A percentile compares a stretch with the other conserved stretches of the same genome.
phyloP scores from a whole-genome alignment of 2,888 invertebrate genomes.

The Mythimna lalbum region DNA sequence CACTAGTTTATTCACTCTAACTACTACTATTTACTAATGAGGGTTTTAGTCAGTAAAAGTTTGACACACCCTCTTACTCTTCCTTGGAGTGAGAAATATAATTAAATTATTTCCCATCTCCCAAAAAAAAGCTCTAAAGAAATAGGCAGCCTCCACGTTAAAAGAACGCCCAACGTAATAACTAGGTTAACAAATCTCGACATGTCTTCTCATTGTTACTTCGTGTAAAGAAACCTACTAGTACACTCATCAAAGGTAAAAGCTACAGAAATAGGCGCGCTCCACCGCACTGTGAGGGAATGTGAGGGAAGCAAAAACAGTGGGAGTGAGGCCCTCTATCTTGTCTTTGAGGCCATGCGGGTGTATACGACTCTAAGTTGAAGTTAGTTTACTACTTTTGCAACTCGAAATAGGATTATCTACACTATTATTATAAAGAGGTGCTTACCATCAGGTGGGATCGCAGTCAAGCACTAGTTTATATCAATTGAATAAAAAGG shows the following conservation, averaged over 20 bases:
- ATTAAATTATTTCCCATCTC: no score
- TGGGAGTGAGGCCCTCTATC: conserved; percentile 44
- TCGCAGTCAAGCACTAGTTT: no score
- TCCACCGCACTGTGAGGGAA: conserved; percentile 31
- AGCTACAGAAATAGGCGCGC: conserved; percentile 46
- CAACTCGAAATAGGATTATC: conserved; percentile 23
- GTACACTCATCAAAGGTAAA: conserved; percentile 29
- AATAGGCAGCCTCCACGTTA: background rate
- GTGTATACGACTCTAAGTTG: conserved; percentile 32
- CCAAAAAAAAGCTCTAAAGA: background rate
- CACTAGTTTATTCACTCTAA: no score
- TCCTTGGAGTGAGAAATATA: no score
- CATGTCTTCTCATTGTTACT: background rate
- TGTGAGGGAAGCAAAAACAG: conserved; percentile 33
- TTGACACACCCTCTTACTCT: no score
- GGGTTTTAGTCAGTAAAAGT: no score
- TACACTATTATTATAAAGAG: no score
- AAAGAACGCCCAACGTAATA: background rate
- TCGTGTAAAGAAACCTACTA: conserved; percentile 9
- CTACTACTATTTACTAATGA: no score
- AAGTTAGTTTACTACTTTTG: conserved; percentile 34
- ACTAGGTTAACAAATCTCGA: background rate
- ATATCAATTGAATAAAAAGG: no score
- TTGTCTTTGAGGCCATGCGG: conserved; percentile 50
- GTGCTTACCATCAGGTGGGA: no score